phyloP scores from a whole-genome alignment of 2,888 invertebrate genomes.

The Acleris emargana region DNA sequence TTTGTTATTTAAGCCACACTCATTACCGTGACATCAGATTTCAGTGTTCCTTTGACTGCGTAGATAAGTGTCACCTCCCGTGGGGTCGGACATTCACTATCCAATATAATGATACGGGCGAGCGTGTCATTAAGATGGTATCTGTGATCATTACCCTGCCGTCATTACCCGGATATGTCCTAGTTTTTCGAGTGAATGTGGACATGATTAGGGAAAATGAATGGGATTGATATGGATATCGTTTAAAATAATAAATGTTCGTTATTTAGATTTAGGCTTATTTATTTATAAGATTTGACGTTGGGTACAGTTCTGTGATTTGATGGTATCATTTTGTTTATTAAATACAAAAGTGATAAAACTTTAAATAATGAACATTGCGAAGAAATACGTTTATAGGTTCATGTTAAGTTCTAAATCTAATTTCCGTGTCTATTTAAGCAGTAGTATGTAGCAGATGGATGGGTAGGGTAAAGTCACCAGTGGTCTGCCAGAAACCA shows the following conservation, averaged over 20 bases:
- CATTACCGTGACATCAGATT: constrained; percentile 25
- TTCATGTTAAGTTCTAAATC: no score
- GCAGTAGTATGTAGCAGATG: no score
- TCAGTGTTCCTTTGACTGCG: constrained; percentile 12
- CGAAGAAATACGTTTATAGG: no score
- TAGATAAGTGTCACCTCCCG: constrained; percentile 33
- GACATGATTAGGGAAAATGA: constrained; percentile 24
- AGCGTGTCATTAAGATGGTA: constrained; percentile 73
- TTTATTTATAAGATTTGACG: background rate
- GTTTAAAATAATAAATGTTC: background rate
- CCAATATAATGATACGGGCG: constrained; percentile 64
- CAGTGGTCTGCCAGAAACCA: no score
- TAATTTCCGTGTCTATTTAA: no score
- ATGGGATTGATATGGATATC: constrained; percentile 21
- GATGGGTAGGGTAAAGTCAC: no score
- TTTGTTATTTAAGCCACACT: background rate
- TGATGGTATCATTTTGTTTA: no score
- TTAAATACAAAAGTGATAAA: no score
- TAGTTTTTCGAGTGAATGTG: constrained; percentile 28
- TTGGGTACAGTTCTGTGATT: no score
- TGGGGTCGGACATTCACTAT: constrained; percentile 46
- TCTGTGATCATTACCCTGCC: constrained; percentile 66
- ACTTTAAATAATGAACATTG: no score
- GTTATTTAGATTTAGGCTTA: background rate
- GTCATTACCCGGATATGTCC: constrained; percentile 46